Evolutionary conservation across 2,113 vertebrate species (phyloP).

Genomic region (Myotis brandtii): DNA sequence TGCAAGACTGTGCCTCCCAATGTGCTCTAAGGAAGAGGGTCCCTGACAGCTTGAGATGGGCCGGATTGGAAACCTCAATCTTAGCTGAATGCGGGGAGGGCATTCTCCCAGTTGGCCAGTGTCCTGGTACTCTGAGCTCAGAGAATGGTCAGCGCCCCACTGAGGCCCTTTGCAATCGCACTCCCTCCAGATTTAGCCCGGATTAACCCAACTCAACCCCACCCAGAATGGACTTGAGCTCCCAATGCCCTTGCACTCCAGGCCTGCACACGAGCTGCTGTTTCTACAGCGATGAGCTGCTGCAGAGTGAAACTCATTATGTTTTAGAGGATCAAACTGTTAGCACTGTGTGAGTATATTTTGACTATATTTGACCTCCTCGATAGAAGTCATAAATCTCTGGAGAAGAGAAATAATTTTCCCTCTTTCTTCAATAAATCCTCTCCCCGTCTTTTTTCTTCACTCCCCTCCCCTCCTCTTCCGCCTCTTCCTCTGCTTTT

Average conservation of each 20-base stretch:
- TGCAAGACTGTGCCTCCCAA: slow-evolving; percentile 62
- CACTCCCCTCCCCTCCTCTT: background rate
- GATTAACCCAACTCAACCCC: background rate
- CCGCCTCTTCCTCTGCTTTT: background rate
- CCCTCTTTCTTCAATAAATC: slow-evolving; percentile 10
- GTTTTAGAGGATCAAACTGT: background rate
- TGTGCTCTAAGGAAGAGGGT: slow-evolving; percentile 75
- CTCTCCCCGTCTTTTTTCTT: background rate
- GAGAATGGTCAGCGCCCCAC: background rate
- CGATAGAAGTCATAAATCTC: background rate
- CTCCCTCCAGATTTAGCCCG: background rate
- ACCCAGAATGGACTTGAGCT: background rate
- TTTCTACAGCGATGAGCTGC: background rate
- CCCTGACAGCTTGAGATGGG: slow-evolving; percentile 74
- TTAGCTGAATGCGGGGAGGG: background rate
- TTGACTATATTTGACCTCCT: background rate
- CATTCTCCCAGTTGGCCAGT: background rate
- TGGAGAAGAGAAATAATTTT: background rate
- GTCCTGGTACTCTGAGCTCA: background rate
- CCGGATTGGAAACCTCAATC: slow-evolving; percentile 37
- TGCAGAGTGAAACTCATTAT: background rate
- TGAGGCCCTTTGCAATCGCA: background rate
- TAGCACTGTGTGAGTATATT: background rate
- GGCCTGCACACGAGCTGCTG: background rate
- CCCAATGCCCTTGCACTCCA: background rate